phyloP scores from a whole-genome alignment of 2,113 vertebrate genomes.

The Carassius gibelio region DNA sequence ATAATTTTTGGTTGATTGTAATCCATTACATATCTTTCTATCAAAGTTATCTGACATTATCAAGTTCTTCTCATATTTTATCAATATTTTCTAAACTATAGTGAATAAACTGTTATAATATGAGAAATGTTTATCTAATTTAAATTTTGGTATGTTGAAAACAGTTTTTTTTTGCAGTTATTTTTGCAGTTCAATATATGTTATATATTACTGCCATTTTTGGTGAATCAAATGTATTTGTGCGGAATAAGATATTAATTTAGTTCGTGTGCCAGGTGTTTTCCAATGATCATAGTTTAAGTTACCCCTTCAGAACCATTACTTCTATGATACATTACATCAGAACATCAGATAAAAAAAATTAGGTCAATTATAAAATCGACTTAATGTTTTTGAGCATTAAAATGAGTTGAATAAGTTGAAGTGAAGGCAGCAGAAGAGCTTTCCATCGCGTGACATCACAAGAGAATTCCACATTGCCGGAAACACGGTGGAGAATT shows the following conservation, averaged over 20 bases:
- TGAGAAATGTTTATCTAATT: no score
- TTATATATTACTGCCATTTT: no score
- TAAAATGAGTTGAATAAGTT: not conserved
- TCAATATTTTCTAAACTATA: no score
- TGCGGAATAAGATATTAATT: no score
- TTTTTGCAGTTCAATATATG: no score
- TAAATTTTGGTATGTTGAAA: not conserved
- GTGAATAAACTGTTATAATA: no score
- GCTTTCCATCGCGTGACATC: slow-evolving; percentile 61
- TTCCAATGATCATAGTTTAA: not conserved
- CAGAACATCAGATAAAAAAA: not conserved
- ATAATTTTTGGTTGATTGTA: no score
- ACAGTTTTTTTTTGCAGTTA: not conserved
- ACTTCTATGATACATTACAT: not conserved
- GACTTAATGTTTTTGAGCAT: not conserved
- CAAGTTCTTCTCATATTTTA: no score
- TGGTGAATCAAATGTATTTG: no score
- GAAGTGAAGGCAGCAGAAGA: not conserved
- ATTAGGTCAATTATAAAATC: not conserved
- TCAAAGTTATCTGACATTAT: no score
- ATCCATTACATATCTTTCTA: no score
- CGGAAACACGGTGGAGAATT: slow-evolving; percentile 65
- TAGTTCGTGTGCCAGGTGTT: not conserved
- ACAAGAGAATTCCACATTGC: slow-evolving; percentile 65
- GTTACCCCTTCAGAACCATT: not conserved